Evolutionary conservation across 2,797 vertebrate genomes (phyloP).

Genomic region (Amblyopsis hoosieri): DNA sequence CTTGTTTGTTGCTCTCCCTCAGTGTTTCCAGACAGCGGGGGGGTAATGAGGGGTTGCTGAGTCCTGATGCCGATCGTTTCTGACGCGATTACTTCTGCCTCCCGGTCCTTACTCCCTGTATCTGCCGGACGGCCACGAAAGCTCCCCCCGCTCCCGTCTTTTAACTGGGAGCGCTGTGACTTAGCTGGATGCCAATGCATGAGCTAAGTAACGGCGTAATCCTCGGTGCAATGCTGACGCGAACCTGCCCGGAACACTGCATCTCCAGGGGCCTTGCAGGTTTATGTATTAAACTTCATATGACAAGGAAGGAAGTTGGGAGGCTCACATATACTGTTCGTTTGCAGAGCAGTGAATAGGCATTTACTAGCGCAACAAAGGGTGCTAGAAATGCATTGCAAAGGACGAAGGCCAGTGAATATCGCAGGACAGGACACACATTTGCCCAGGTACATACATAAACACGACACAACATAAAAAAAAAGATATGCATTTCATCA

Average conservation of each 20-base stretch:
- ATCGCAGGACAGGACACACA: too few species aligned
- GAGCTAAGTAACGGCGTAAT: constrained; percentile 62
- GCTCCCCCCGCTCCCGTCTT: constrained; percentile 45
- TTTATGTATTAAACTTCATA: constrained; percentile 54
- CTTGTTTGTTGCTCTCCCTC: constrained; percentile 60
- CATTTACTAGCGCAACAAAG: too few species aligned
- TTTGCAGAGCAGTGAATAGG: constrained; percentile 10
- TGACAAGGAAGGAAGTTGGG: constrained; percentile 39
- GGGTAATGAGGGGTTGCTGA: constrained; percentile 57
- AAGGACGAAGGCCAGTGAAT: too few species aligned
- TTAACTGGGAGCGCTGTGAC: constrained; percentile 52
- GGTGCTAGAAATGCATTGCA: too few species aligned
- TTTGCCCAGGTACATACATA: too few species aligned
- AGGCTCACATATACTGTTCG: constrained; percentile 16
- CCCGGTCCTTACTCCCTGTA: constrained; percentile 38
- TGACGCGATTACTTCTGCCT: constrained; percentile 57
- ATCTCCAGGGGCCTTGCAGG: constrained; percentile 53
- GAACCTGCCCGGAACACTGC: constrained; percentile 43
- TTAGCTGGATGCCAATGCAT: constrained; percentile 52
- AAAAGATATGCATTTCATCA: too few species aligned
- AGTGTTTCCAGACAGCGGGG: constrained; percentile 48
- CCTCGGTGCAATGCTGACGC: constrained; percentile 46
- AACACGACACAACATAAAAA: too few species aligned
- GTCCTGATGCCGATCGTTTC: constrained; percentile 58
- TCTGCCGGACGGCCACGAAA: constrained; percentile 35